Evolutionary conservation across 2,888 invertebrate genomes (phyloP), one percentile per base, ranked within the genome.

Genomic region (Cheilosia variabilis): DNA sequence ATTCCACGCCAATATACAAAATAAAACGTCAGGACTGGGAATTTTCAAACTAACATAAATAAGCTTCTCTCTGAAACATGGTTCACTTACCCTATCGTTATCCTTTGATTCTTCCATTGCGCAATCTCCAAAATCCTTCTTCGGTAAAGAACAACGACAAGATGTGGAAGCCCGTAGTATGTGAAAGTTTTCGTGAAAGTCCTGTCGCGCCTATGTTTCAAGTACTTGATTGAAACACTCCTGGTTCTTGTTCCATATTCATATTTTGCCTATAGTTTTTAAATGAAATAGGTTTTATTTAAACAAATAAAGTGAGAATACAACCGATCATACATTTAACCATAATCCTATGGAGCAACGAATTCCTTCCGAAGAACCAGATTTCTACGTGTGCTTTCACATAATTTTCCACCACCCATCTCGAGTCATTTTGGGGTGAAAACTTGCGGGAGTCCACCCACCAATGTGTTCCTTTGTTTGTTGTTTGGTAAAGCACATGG

Each of bases 401-500:
- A 52, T 43, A 31, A 31, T 62, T 62, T 78, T 73, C 62, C 66
- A 76, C 58, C 86, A 72, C 76, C 76, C 72, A 72, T 55, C 24
- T 15, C 57, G 13, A 43, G 31, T 17, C 22, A 19, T 41, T 17
- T 69, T 34, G 55, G 78, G 73, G 72, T 78, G 66, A 57, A 78
- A 55, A 78, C 62, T 79, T 76, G 81, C 72, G 68, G 62, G 81
- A 81, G 72, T 66, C 79, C 71, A 71, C 76, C 72, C 81, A 81
- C 62, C 57, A 34, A 57, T 76, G 68, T 68, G 72, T 77, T 77
- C 58, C 76, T 86, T 81, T 80, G 71, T 86, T 86, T 86, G 86
- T 72, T 77, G 76, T 86, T 72, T 63, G 76, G 43, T 62, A 62
- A 72, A 77, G 80, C 86, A 81, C 86, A 86, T 86, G 86, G 80